phyloP scores from a whole-genome alignment of 2,888 invertebrate species.

The Branchellion lobata region DNA sequence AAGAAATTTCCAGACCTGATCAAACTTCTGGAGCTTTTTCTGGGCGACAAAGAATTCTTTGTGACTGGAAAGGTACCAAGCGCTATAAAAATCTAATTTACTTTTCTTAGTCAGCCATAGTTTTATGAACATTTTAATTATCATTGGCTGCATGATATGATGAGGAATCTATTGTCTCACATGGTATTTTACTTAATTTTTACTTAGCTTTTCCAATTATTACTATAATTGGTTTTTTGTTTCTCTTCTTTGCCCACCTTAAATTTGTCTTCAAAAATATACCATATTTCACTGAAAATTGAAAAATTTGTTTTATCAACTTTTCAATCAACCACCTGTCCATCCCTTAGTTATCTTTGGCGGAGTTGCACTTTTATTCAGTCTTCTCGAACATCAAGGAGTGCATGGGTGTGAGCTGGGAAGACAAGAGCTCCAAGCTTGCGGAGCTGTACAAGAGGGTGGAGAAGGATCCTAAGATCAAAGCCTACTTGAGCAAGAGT shows the following conservation, averaged over 20 bases:
- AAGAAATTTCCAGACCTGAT: not conserved
- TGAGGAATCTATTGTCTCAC: too few relatives aligned
- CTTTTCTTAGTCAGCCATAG: too few relatives aligned
- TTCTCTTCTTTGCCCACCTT: too few relatives aligned
- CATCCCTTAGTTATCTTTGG: not conserved
- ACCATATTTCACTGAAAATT: too few relatives aligned
- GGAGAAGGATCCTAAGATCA: not conserved
- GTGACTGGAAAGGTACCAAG: not conserved
- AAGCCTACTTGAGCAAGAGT: not conserved
- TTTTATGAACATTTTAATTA: not conserved
- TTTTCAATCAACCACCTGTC: not conserved
- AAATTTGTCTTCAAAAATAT: too few relatives aligned
- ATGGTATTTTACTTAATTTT: too few relatives aligned
- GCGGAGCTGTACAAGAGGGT: not conserved
- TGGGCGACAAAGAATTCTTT: constrained; percentile 4
- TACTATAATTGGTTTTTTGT: too few relatives aligned
- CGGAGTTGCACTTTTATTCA: not conserved
- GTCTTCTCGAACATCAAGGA: not conserved
- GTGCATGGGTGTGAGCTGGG: not conserved
- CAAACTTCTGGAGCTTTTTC: not conserved
- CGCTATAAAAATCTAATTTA: too few relatives aligned
- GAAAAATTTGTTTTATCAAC: too few relatives aligned
- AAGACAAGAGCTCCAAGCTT: not conserved
- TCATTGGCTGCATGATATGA: too few relatives aligned
- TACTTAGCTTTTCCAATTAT: too few relatives aligned